Evolutionary conservation across 1,140 invertebrate species (phyloP).

Genomic region (Leptinotarsa lineolata): DNA sequence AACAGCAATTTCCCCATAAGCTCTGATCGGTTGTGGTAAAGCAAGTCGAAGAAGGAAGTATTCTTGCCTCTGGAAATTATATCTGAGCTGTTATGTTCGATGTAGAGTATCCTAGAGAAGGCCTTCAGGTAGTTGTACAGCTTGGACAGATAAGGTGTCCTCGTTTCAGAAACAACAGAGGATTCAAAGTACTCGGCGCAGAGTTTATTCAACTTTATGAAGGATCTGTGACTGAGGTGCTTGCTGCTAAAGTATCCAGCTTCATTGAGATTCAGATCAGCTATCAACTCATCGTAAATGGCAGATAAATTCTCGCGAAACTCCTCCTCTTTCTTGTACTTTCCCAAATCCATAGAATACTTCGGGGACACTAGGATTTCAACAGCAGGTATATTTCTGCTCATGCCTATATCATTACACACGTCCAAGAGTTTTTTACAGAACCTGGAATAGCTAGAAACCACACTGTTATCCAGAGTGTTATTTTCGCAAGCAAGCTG

Average conservation of each 20-base stretch:
- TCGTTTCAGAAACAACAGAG: slow-evolving; percentile 33
- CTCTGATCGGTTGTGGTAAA: slow-evolving; percentile 54
- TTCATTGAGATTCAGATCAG: slow-evolving; percentile 28
- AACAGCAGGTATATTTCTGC: slow-evolving; percentile 33
- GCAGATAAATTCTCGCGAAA: slow-evolving; percentile 38
- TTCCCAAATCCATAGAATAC: slow-evolving; percentile 37
- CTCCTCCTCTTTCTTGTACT: slow-evolving; percentile 34
- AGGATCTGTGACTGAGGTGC: slow-evolving; percentile 41
- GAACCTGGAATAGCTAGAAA: slow-evolving; percentile 40
- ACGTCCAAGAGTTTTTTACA: slow-evolving; percentile 37
- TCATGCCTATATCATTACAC: slow-evolving; percentile 31
- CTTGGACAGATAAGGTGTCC: slow-evolving; percentile 52
- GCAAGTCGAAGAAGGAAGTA: slow-evolving; percentile 49
- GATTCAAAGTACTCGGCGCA: slow-evolving; percentile 27
- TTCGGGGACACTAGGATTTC: slow-evolving; percentile 40
- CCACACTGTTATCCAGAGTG: slow-evolving; percentile 28
- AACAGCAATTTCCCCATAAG: slow-evolving; percentile 64
- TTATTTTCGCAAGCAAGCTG: slow-evolving; percentile 39
- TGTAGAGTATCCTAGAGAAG: slow-evolving; percentile 54
- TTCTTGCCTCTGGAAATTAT: slow-evolving; percentile 54
- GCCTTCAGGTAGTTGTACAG: slow-evolving; percentile 57
- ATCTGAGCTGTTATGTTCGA: slow-evolving; percentile 55
- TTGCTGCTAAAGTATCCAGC: slow-evolving; percentile 45
- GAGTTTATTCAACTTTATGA: slow-evolving; percentile 42
- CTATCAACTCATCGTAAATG: slow-evolving; percentile 39